Base-by-base conservation (phyloP, 1,140 invertebrate genomes). In the Temnothorax nylanderi region DNA sequence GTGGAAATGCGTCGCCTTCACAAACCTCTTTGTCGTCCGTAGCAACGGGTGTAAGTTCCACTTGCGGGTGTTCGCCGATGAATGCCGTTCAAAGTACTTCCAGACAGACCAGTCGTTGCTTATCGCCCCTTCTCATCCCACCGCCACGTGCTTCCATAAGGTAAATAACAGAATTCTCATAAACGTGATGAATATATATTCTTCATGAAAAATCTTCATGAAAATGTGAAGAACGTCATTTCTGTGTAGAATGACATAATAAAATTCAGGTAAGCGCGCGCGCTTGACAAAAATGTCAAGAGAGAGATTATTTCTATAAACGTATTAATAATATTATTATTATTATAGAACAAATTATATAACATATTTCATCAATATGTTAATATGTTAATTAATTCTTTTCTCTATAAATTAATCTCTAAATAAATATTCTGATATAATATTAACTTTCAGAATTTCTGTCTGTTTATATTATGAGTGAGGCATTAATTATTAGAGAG, bases 61-160 rank as follows among this genome's bases (percentile, higher is more conserved):
- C 95, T 85, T 94, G 95, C 26, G 96, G 85, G 10, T 89, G 91
- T 67, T 84, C 91, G 26, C 88, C 91, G 94, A 87, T 89, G 41
- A 88, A 87, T 95, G 95, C 21, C 93, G 95, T 88, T 95, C 96
- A 91, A 90, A 94, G 78, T 93, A 95, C 96, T 95, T 34, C 94
- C 88, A 93, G 94, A 91, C 89, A 91, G 58, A 71, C 81, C 7
- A 89, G 82, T 58, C 95, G 97, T 75, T 97, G 97, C 91, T 95
- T 98, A 18, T 97, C 97, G 2, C 97, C 97, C 0, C 94, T 98
- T 54, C 95, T 97, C 21, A 97, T 98, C 93, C 97, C 97, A 10
- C 96, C 97, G 13, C 96, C 95, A 34, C 94, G 95, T 92, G 93
- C 95, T 91, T 94, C 94, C 85, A 95, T 95, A 74, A 94, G 93